Evolutionary conservation across 2,888 invertebrate genomes (phyloP).

Genomic region (Lochmaea crataegi): DNA sequence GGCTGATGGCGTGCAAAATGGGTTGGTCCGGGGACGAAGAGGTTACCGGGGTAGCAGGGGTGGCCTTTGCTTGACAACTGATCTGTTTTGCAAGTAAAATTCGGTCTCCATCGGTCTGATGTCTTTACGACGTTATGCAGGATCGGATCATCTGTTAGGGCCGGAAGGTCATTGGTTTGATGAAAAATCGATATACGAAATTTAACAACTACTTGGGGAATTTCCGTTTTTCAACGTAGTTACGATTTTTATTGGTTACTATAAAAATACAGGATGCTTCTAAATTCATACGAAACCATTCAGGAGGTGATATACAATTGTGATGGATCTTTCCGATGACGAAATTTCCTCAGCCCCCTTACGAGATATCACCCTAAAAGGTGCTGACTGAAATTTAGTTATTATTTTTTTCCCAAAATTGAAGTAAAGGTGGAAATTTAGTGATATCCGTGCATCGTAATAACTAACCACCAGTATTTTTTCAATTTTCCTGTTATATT

Average conservation of each 20-base stretch:
- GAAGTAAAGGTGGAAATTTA: too few species aligned
- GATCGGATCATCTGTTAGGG: not conserved
- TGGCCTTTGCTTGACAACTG: conserved; percentile 55
- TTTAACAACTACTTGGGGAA: too few species aligned
- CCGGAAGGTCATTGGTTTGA: not conserved
- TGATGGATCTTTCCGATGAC: too few species aligned
- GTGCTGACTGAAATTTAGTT: too few species aligned
- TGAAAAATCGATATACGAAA: not conserved
- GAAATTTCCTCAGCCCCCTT: too few species aligned
- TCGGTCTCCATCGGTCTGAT: conserved; percentile 40
- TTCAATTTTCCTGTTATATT: too few species aligned
- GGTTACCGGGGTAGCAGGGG: conserved; percentile 32
- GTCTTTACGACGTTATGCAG: conserved; percentile 43
- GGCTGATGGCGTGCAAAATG: conserved; percentile 53
- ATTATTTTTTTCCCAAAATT: too few species aligned
- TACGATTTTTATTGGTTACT: not conserved
- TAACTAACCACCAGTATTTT: too few species aligned
- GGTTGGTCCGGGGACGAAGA: conserved; percentile 43
- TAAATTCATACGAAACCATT: too few species aligned
- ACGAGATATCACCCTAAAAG: too few species aligned
- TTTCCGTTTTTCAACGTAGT: not conserved
- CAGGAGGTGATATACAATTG: too few species aligned
- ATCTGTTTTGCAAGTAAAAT: conserved; percentile 62
- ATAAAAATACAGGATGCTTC: not conserved
- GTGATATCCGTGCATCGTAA: too few species aligned